Evolutionary conservation across 2,113 vertebrate species (phyloP).

Genomic region (Etia nguti): DNA sequence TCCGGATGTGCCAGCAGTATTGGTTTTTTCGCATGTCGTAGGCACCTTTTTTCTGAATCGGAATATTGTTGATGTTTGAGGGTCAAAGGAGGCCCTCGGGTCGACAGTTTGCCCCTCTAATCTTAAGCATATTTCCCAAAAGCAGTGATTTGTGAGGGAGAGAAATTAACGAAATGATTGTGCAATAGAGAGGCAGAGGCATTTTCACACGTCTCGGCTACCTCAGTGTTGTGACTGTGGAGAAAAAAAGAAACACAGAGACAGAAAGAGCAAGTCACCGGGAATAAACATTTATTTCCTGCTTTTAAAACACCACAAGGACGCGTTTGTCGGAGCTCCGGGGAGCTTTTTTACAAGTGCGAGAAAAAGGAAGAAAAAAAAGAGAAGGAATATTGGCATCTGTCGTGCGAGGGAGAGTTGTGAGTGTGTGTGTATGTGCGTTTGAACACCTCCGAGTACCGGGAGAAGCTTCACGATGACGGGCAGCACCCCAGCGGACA

Average conservation of each 20-base stretch:
- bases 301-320: background rate
- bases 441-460: slow-evolving; percentile 24
- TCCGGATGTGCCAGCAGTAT: slow-evolving; percentile 55
- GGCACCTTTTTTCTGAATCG: slow-evolving; percentile 44
- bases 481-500: slow-evolving; percentile 70
- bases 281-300: background rate
- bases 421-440: background rate
- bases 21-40: slow-evolving; percentile 68
- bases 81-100: slow-evolving; percentile 56
- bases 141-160: background rate
- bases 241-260: background rate
- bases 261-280: background rate
- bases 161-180: slow-evolving; percentile 45
- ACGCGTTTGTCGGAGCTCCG: background rate
- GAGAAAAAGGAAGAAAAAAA: background rate
- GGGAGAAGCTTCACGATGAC: slow-evolving; percentile 64
- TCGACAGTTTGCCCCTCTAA: slow-evolving; percentile 1
- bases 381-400: background rate
- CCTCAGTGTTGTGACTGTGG: slow-evolving; percentile 26
- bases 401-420: background rate
- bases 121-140: background rate
- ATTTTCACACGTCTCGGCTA: slow-evolving; percentile 24
- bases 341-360: background rate
- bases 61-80: slow-evolving; percentile 48
- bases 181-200: slow-evolving; percentile 54